These are phyloP conservation scores for Palythoa caribaeorum DNA, from an alignment of 92 coral and sea anemone species.

Conservation along the genomic window DNA sequence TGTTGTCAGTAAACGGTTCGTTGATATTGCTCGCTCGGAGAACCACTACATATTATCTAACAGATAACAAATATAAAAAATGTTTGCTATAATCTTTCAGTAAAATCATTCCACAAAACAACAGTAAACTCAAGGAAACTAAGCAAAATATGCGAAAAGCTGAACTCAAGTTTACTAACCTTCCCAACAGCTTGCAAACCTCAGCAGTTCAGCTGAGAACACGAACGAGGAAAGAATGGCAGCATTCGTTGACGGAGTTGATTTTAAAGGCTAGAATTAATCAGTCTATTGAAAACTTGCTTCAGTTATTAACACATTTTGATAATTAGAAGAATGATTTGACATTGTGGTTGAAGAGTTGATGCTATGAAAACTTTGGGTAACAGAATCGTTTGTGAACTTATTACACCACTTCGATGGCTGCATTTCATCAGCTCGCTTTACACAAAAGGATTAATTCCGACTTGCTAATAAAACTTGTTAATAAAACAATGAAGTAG, in stretches of 20 bases:
- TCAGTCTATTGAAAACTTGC: neutral
- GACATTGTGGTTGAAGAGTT: neutral
- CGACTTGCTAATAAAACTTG: neutral
- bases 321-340: neutral
- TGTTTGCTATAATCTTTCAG: neutral
- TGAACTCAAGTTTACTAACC: neutral
- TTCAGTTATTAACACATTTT: neutral
- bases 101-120: neutral
- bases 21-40: too few relatives aligned
- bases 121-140: neutral
- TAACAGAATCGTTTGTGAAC: neutral
- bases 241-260: neutral
- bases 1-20: too few relatives aligned
- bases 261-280: neutral
- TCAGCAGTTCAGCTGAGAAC: neutral
- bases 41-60: too few relatives aligned
- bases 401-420: neutral
- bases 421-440: neutral
- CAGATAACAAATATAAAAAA: too few relatives aligned
- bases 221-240: neutral
- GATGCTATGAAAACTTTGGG: neutral
- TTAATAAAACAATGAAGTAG: neutral
- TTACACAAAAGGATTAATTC: neutral
- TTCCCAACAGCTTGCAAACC: neutral
- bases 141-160: neutral